Evolutionary conservation across 2,113 vertebrate genomes (phyloP), one percentile per base, ranked within the genome.

Genomic region (Mirza zaza): DNA sequence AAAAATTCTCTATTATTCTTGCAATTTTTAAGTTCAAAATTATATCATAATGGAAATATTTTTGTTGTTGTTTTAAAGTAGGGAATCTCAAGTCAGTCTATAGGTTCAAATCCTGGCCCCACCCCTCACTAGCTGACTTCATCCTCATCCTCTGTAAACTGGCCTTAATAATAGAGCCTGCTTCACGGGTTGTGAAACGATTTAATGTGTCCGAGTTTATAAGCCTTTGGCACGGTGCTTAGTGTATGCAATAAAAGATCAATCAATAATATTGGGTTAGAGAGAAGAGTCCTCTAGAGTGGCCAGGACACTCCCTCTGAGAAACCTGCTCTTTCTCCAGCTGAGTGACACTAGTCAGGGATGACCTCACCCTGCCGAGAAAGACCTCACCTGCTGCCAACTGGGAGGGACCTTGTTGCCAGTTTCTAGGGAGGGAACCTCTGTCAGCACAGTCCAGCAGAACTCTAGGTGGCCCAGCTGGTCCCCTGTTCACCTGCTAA

Each of bases 361-460:
- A 73, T 71, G 79, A 59, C 68, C 34, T 84, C 88, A 61, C 34
- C 55, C 39, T 48, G 70, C n/a, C 25, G 3, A 13, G 61, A 63
- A 75, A 90, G 76, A 80, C 32, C 83, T 76, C 84, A 80, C 82
- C 70, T 95, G 42, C 52, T 10, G 15, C 79, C 87, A 39, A 20
- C 50, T 36, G 70, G 89, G 96, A 83, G 81, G 50, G n/a, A 27
- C 29, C 42, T 36, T 21, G 9, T 29, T 42, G 27, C 34, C 45
- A 42, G 50, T 94, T 87, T 92, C 94, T 93, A 55, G 71, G 68
- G 55, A 67, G 39, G 90, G 75, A 52, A 50, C 63, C 42, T 84
- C 50, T n/a, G 57, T 42, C 52, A 25, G 85, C 63, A 27, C 50
- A 55, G 70, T 71, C 50, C 50, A 2, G 6, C 50, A 27, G 52